Evolutionary conservation across 2,888 invertebrate species (phyloP).

Genomic region (Megastigmus dorsalis): DNA sequence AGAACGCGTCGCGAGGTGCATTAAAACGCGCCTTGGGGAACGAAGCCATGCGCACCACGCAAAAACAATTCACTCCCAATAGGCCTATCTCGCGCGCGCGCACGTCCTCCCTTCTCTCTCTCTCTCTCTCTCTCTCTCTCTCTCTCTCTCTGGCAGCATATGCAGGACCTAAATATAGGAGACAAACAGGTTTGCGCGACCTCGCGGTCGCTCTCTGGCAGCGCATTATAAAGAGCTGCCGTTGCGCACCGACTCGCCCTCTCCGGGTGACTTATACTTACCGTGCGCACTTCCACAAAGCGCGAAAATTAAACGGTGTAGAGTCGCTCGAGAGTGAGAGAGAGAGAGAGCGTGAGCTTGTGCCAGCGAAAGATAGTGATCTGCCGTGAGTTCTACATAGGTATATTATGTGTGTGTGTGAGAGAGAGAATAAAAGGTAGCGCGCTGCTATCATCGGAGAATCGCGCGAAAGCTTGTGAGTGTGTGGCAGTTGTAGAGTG

Average conservation of each 20-base stretch:
- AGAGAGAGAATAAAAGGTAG: constrained; percentile 5
- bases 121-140: constrained; percentile 4
- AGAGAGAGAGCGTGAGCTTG: too few species aligned
- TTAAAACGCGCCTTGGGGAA: constrained; percentile 39
- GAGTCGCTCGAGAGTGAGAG: constrained; percentile 5
- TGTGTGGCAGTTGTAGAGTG: too few species aligned
- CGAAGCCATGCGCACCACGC: constrained; percentile 30
- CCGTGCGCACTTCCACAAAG: too few species aligned
- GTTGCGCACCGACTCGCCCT: neutral
- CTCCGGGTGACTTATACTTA: too few species aligned
- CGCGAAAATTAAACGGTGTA: constrained; percentile 44
- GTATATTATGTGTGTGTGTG: neutral
- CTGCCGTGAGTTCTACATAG: too few species aligned
- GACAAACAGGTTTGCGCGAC: constrained; percentile 51
- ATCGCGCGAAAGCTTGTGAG: neutral
- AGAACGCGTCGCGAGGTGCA: constrained; percentile 44
- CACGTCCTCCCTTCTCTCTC: neutral
- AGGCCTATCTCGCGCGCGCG: neutral
- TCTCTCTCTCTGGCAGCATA: constrained; percentile 33
- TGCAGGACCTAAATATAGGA: constrained; percentile 50
- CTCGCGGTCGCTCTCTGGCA: too few species aligned
- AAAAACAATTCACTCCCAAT: constrained; percentile 51
- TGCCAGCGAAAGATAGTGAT: too few species aligned
- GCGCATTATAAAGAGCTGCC: too few species aligned
- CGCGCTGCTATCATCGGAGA: constrained; percentile 4